Conservation (phyloP, 1,140 invertebrate genomes). For the Schlechtendalia chinensis region DNA sequence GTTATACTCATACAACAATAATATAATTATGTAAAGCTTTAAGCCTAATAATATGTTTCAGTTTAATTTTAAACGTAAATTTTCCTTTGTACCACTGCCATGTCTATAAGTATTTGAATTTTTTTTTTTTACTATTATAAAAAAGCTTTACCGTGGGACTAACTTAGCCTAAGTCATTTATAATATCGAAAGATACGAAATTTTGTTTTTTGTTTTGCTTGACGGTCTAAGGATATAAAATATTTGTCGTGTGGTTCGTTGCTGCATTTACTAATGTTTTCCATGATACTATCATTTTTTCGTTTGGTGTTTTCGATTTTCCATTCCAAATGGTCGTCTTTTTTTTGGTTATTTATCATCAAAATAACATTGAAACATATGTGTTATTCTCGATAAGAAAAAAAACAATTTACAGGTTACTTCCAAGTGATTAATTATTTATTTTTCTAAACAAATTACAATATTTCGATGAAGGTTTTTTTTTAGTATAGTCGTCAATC, state of each 20-base stretch:
- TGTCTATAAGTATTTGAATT: too few species aligned
- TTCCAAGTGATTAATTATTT: neutral
- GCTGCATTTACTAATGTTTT: neutral
- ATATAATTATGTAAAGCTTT: neutral
- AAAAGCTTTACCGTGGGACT: too few species aligned
- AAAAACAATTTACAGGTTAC: constrained; percentile 6
- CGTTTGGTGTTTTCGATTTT: neutral
- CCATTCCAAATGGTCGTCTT: neutral
- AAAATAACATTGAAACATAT: neutral
- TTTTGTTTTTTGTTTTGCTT: too few species aligned
- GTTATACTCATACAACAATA: neutral
- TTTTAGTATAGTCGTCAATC: neutral
- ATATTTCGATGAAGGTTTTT: neutral
- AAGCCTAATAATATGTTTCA: neutral
- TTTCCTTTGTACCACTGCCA: too few species aligned
- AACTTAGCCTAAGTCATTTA: too few species aligned
- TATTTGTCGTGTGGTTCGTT: neutral
- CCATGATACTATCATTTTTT: neutral
- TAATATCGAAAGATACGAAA: too few species aligned
- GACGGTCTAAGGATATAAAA: too few species aligned
- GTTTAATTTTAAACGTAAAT: too few species aligned
- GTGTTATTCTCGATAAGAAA: neutral
- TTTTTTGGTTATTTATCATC: neutral
- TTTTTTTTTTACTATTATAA: too few species aligned
- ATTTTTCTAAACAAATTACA: neutral